Conservation (phyloP, 2,888 invertebrate genomes). For the Pyrochroa serraticornis region DNA sequence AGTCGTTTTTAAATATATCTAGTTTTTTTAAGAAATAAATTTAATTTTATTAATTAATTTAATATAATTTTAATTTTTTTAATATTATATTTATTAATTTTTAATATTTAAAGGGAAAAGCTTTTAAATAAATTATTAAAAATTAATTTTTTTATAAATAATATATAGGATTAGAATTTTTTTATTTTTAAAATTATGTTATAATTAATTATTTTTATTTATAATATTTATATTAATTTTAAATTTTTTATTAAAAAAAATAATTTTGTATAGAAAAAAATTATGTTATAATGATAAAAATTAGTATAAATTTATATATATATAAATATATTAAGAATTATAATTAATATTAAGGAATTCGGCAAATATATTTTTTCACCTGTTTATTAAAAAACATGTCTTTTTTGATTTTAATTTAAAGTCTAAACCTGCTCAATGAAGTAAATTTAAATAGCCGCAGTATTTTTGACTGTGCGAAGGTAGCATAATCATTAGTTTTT, state of each 20-base stretch:
- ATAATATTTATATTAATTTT: slow-evolving; percentile 57
- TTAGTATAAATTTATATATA: slow-evolving; percentile 60
- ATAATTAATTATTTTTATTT: slow-evolving; percentile 60
- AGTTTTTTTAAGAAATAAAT: slow-evolving; percentile 62
- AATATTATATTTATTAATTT: slow-evolving; percentile 2
- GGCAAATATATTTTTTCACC: slow-evolving; percentile 70
- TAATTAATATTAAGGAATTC: slow-evolving; percentile 61
- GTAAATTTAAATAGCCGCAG: slow-evolving; percentile 73
- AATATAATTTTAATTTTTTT: slow-evolving; percentile 11
- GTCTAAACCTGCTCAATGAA: slow-evolving; percentile 77
- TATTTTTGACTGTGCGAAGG: slow-evolving; percentile 80
- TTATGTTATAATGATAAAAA: slow-evolving; percentile 65
- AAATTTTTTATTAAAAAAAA: slow-evolving; percentile 57
- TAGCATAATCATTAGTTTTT: slow-evolving; percentile 82
- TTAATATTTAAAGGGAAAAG: slow-evolving; percentile 29
- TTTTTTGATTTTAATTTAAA: slow-evolving; percentile 68
- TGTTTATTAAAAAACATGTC: slow-evolving; percentile 83
- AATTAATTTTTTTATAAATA: slow-evolving; percentile 47
- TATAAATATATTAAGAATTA: slow-evolving; percentile 38
- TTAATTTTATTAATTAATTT: slow-evolving; percentile 15
- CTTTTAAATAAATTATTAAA: slow-evolving; percentile 27
- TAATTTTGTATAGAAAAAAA: slow-evolving; percentile 55
- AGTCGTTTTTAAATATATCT: slow-evolving; percentile 72
- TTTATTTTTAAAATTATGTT: slow-evolving; percentile 60
- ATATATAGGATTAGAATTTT: slow-evolving; percentile 66